Evolutionary conservation across 92 coral and sea anemone species (phyloP).

Genomic region (Epizoanthus scotinus): DNA sequence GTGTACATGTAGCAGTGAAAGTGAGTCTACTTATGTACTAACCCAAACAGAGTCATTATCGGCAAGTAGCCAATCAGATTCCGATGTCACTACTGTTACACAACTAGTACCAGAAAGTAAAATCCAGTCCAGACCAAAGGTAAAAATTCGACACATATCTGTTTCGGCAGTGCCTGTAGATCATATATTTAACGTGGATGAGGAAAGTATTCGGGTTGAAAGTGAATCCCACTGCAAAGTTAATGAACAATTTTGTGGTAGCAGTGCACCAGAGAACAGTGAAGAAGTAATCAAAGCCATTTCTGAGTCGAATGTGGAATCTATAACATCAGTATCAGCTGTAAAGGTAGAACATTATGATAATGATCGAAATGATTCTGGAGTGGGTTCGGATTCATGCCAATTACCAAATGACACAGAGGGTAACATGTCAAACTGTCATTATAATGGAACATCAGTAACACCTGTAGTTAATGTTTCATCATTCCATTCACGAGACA

Average conservation of each 20-base stretch:
- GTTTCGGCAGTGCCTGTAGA: constrained; percentile 24
- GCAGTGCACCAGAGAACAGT: neutral
- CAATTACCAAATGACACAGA: constrained; percentile 45
- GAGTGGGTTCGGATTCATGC: constrained; percentile 59
- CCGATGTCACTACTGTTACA: neutral
- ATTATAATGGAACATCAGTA: constrained; percentile 15
- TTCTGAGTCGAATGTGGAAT: constrained; percentile 10
- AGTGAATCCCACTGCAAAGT: neutral
- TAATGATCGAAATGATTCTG: constrained; percentile 61
- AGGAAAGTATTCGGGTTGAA: neutral
- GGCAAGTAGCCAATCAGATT: constrained; percentile 33
- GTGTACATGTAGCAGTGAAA: constrained; percentile 18
- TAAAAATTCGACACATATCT: constrained; percentile 31
- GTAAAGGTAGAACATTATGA: constrained; percentile 11
- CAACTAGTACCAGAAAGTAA: constrained; percentile 17
- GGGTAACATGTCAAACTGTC: constrained; percentile 13
- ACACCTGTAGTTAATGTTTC: constrained; percentile 55
- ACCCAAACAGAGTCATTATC: constrained; percentile 6
- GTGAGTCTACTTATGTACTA: neutral
- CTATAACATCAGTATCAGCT: neutral
- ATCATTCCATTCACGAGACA: constrained; percentile 66
- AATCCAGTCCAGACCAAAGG: neutral
- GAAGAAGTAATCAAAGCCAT: neutral
- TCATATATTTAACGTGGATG: neutral
- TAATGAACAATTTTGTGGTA: neutral